Conservation (phyloP, 2,888 invertebrate genomes). For the Belgica antarctica region DNA sequence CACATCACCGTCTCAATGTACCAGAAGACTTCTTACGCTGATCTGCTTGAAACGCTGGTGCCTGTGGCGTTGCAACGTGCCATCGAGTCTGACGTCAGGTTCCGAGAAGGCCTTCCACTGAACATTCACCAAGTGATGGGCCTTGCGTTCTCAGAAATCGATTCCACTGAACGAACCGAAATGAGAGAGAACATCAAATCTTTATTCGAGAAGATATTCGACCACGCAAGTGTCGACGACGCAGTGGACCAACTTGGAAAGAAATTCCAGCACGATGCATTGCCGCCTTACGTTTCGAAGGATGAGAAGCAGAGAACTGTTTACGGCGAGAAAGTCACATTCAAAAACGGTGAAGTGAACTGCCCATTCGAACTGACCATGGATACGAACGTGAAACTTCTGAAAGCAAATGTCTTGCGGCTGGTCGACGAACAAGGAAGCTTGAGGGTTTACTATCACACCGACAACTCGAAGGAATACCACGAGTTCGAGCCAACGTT, state of each 20-base stretch:
- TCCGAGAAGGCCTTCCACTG: constrained; percentile 76
- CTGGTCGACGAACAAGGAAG: constrained; percentile 64
- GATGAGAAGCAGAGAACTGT: constrained; percentile 69
- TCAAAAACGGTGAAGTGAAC: constrained; percentile 62
- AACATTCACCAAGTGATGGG: constrained; percentile 76
- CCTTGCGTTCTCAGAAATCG: constrained; percentile 60
- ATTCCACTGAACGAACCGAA: constrained; percentile 55
- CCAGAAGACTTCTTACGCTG: constrained; percentile 82
- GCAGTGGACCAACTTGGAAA: constrained; percentile 86
- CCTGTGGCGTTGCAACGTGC: constrained; percentile 74
- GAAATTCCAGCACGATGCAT: constrained; percentile 77
- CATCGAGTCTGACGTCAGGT: constrained; percentile 66
- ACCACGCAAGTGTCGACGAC: constrained; percentile 65
- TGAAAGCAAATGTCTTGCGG: constrained; percentile 57
- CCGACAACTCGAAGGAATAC: constrained; percentile 82
- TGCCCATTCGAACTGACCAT: constrained; percentile 64
- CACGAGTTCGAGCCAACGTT: constrained; percentile 76
- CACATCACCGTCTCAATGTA: constrained; percentile 93
- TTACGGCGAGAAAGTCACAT: constrained; percentile 68
- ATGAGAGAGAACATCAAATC: constrained; percentile 59
- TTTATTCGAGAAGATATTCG: constrained; percentile 61
- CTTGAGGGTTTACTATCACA: constrained; percentile 72
- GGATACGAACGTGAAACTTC: constrained; percentile 23
- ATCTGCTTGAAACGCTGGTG: constrained; percentile 78
- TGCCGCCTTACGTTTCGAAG: constrained; percentile 76